Evolutionary conservation across 2,797 vertebrate species (phyloP), one percentile per base, ranked within the genome.

Genomic region (Pteronotus mesoamericanus): DNA sequence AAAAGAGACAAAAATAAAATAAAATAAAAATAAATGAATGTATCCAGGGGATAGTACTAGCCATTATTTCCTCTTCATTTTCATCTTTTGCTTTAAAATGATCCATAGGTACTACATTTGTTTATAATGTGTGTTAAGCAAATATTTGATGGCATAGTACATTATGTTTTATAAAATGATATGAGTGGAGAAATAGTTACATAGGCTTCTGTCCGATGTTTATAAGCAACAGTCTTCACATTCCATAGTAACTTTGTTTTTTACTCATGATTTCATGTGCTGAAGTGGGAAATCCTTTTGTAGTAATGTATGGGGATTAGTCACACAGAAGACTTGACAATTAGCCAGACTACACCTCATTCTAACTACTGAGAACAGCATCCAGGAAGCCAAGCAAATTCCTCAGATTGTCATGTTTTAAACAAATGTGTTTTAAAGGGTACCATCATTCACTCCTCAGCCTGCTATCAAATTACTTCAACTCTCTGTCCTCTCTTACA

Each of bases 341-440:
- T 24, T n/a, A 90, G 29, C 61, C 82, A 51, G n/a, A 53, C 26
- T 57, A 71, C 18, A 72, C 29, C 19, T 69, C 61, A 3, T n/a
- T 92, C 59, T 61, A 55, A 55, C 46, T 82, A 42, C 22, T 15
- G 19, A 83, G 37, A 93, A 59, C 0, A 34, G 29, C 37, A 37
- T 55, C 21, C 34, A 42, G 44, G 42, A 92, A 90, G 32, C n/a
- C 64, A 55, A 83, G 18, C 2, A 15, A 32, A 37, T 71, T 88
- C 86, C 51, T 95, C 78, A 64, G 51, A 69, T 26, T 82, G 83
- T 93, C 87, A 79, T 42, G 19, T 92, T 94, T 91, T 32, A 44
- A 86, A 66, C 48, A 75, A 92, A 32, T 44, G 55, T 26, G 19
- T 26, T 77, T 91, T 66, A 61, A 87, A 77, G 42, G 32, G 15